Evolutionary conservation across 2,888 invertebrate species (phyloP), one percentile per base, ranked within the genome.

Genomic region (Entomobrya multifasciata): DNA sequence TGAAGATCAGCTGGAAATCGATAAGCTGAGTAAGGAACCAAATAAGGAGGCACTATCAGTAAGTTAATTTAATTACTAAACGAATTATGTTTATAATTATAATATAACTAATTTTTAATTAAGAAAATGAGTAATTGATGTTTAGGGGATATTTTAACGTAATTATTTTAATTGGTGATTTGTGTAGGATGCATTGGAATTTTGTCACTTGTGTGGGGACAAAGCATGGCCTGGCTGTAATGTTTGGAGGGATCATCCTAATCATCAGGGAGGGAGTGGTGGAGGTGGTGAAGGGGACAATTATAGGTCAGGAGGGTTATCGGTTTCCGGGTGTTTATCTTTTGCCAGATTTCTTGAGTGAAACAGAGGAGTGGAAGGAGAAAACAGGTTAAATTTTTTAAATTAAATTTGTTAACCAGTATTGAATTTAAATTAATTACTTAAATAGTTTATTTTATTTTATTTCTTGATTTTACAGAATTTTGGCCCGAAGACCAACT

Each of bases 401-500:
- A 41, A 70, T 47, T 25, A 25, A 55, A 70, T 47, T 55, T 55
- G 27, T 55, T 25, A 15, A 60, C 6, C 17, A 70, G 22, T 60
- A 30, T 72, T 11, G 36, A 27, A 57, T 62, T 30, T 67, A 17
- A 20, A 15, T 55, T 49, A 49, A 49, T 11, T 4, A 55, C n/a
- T n/a, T n/a, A n/a, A n/a, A n/a, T n/a, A n/a, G n/a, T n/a, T n/a
- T n/a, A n/a, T n/a, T n/a, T n/a, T n/a, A n/a, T n/a, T n/a, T n/a
- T n/a, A n/a, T n/a, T 25, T 1, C 8, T 47, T 74, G 44, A n/a
- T 17, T 81, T 92, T 92, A 57, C 92, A 95, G 95, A 99, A 99
- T 93, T 99, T 95, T 93, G 99, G 99, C 0, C 99, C 99, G 0
- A 99, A 98, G 93, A 98, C 98, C 11, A 99, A 99, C 93, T 99